Evolutionary conservation across 2,888 invertebrate species (phyloP).

Genomic region (Mylabris sibirica): DNA sequence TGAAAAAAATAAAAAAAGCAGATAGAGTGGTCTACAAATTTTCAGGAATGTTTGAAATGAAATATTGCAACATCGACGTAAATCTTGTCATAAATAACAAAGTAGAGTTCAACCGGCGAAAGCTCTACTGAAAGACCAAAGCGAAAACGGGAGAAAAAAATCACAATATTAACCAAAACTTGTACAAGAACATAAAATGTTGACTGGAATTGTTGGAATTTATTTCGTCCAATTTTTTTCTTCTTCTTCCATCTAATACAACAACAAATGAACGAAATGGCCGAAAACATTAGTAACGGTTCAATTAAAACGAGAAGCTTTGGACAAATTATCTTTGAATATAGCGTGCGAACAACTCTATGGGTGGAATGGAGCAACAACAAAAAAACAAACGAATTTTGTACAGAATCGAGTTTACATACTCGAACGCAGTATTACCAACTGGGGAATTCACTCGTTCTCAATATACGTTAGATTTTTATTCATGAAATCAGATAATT

Average conservation of each 20-base stretch:
- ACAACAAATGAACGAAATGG: neutral
- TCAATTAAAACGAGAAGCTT: conserved; percentile 1
- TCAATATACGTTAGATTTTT: neutral
- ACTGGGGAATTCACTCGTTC: neutral
- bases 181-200: neutral
- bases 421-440: neutral
- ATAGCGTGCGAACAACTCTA: neutral
- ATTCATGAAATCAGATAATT: neutral
- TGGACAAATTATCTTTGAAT: conserved; percentile 11
- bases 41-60: neutral
- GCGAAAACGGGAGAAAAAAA: neutral
- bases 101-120: neutral
- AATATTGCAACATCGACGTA: neutral
- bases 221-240: neutral
- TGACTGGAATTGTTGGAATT: neutral
- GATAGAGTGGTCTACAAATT: neutral
- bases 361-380: neutral
- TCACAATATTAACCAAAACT: neutral
- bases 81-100: conserved; percentile 1
- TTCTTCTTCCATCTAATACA: neutral
- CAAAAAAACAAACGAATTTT: neutral
- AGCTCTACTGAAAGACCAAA: no score
- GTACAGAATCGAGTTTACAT: neutral
- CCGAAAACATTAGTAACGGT: neutral
- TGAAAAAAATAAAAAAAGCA: neutral